A percentile compares a stretch with the other conserved stretches of the same genome.
Evolutionary conservation across 2,113 vertebrate genomes (phyloP).

Genomic region (Xenotilapia leptura): DNA sequence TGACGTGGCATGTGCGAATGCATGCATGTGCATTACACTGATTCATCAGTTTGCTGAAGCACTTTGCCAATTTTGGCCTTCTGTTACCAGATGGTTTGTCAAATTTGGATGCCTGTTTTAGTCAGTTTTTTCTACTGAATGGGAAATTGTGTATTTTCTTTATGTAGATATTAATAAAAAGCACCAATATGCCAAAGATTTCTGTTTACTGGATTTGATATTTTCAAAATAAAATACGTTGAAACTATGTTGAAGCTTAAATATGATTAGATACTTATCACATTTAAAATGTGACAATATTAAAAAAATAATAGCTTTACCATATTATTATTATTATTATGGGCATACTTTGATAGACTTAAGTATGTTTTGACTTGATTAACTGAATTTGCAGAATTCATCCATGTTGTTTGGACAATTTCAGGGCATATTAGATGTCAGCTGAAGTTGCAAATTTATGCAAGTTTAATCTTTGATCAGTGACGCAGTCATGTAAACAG

Average conservation of each 20-base stretch:
- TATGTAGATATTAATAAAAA: not conserved
- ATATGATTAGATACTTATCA: not conserved
- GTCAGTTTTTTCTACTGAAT: not conserved
- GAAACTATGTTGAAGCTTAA: not conserved
- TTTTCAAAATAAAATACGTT: not conserved
- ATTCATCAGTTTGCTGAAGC: slow-evolving; percentile 7
- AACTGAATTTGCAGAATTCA: not conserved
- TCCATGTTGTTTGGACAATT: not conserved
- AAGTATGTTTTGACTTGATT: not conserved
- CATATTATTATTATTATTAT: not conserved
- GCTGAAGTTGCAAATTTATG: not conserved
- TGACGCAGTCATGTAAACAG: slow-evolving; percentile 23
- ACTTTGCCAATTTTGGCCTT: not conserved
- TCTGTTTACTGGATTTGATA: not conserved
- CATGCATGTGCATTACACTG: not conserved
- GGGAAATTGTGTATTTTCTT: not conserved
- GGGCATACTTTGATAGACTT: not conserved
- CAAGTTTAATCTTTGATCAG: slow-evolving; percentile 28
- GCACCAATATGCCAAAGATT: not conserved
- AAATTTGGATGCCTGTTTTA: not conserved
- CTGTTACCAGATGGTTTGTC: not conserved
- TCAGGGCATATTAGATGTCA: not conserved
- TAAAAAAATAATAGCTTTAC: not conserved
- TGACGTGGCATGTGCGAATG: not conserved
- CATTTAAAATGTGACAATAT: not conserved